These are phyloP conservation scores for Cichladusa arquata DNA, from an alignment of 2,113 vertebrate genomes.

Conservation along the genomic window DNA sequence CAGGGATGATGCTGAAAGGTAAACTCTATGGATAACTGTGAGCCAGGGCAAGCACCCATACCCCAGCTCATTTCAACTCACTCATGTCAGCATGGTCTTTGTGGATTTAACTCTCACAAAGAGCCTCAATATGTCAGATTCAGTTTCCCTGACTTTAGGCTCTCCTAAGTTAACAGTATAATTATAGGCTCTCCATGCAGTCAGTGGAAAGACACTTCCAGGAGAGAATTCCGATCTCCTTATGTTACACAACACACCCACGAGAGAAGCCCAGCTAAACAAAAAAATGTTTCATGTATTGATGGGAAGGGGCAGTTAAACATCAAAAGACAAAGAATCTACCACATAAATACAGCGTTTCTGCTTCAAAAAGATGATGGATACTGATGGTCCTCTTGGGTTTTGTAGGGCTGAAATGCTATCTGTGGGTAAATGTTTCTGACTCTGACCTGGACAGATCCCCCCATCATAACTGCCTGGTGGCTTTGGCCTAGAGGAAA, in stretches of 20 bases:
- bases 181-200: not conserved
- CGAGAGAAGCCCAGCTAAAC: not conserved
- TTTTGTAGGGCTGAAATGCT: not conserved
- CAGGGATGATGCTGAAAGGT: not conserved
- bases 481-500: conserved; percentile 12
- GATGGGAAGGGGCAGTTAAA: not conserved
- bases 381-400: not conserved
- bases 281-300: not conserved
- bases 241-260: not conserved
- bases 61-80: not conserved
- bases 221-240: not conserved
- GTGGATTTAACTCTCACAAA: not conserved
- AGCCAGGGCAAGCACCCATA: not conserved
- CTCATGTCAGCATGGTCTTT: not conserved
- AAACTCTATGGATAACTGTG: not conserved
- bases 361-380: not conserved
- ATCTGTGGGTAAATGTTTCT: not conserved
- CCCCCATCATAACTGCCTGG: not conserved
- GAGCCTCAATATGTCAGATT: not conserved
- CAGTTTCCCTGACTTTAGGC: not conserved
- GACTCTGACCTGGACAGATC: not conserved
- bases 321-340: not conserved
- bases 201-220: not conserved
- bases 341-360: not conserved
- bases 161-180: not conserved